Evolutionary conservation across 2,888 invertebrate genomes (phyloP).

Genomic region (Drosophila histrio): DNA sequence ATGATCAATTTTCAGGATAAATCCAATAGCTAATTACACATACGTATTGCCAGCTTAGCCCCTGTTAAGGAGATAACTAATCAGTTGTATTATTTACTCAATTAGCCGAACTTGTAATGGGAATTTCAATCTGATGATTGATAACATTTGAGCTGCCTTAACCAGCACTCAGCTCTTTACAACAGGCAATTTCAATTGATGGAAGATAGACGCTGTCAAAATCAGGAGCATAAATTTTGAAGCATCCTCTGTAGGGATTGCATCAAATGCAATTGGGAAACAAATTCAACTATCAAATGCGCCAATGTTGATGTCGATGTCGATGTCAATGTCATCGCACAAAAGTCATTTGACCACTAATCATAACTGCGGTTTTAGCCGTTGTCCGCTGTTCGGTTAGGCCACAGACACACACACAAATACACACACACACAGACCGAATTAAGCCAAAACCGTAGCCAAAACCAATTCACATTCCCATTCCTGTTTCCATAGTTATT

Average conservation of each 20-base stretch:
- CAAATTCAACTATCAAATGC: conserved; percentile 6
- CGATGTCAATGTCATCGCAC: conserved; percentile 30
- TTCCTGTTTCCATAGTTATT: not conserved
- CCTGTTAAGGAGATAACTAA: not conserved
- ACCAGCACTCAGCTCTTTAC: not conserved
- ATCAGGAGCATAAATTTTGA: conserved; percentile 13
- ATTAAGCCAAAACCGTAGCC: conserved; percentile 18
- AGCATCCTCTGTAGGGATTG: not conserved
- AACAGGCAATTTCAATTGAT: not conserved
- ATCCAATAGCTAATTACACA: not conserved
- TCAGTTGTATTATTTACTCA: not conserved
- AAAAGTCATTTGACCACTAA: conserved; percentile 76
- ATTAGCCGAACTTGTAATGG: not conserved
- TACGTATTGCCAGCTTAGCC: not conserved
- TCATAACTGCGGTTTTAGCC: conserved; percentile 64
- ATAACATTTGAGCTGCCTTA: not conserved
- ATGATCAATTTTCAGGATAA: not conserved
- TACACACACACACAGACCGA: not conserved
- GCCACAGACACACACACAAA: conserved; percentile 24
- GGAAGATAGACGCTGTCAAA: conserved; percentile 16
- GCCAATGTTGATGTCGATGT: not conserved
- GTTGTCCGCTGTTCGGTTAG: conserved; percentile 40
- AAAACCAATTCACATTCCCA: conserved; percentile 18
- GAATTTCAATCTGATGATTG: not conserved
- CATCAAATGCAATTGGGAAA: conserved; percentile 6